Percentiles rank a stretch among this genome's conserved stretches.
Conservation (phyloP, 2,113 vertebrate species). For the Calonectris borealis region DNA sequence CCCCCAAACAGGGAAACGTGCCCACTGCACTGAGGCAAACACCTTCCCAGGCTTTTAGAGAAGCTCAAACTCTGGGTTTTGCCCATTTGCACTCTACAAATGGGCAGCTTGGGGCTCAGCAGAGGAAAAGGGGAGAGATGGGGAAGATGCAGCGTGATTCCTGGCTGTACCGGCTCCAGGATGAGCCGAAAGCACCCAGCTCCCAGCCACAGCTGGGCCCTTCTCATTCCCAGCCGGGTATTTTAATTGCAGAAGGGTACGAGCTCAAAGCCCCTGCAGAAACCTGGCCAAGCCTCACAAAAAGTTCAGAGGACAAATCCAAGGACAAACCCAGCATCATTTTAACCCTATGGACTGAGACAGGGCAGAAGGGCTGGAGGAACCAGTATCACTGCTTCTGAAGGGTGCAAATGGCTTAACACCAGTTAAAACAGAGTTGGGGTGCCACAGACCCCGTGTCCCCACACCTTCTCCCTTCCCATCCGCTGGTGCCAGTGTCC, state of each 20-base stretch:
- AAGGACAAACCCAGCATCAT: not conserved
- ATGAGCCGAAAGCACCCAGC: not conserved
- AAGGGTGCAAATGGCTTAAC: not conserved
- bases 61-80: not conserved
- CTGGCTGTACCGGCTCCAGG: not conserved
- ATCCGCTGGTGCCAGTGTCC: not conserved
- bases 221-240: not conserved
- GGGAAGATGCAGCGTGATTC: fast-evolving
- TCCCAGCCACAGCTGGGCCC: not conserved
- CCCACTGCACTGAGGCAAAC: not conserved
- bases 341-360: not conserved
- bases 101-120: not conserved
- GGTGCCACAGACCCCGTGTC: fast-evolving
- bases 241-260: not conserved
- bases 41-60: not conserved
- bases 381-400: not conserved
- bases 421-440: not conserved
- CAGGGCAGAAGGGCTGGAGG: not conserved
- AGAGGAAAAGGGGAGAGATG: not conserved
- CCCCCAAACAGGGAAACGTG: fast-evolving
- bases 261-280: not conserved
- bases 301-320: not conserved
- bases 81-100: not conserved
- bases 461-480: not conserved
- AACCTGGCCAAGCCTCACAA: not conserved